These are phyloP conservation scores for Sthenelais limicola DNA, from an alignment of 2,888 invertebrate species.

Conservation along the genomic window DNA sequence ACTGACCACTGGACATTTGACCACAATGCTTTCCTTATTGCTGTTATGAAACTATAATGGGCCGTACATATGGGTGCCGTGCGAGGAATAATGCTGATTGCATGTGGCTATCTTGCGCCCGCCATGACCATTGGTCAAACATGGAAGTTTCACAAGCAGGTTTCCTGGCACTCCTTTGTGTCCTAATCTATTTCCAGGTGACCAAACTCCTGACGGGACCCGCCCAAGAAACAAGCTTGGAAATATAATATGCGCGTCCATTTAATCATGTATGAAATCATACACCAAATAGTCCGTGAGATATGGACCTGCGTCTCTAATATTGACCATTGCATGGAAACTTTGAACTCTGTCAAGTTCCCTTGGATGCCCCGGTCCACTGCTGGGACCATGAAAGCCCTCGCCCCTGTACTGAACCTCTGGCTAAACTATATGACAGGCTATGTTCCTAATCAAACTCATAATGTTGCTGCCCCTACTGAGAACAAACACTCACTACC, in stretches of 20 bases:
- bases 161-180: too few relatives aligned
- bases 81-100: background rate
- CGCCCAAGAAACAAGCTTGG: constrained; percentile 11
- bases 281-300: background rate
- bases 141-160: too few relatives aligned
- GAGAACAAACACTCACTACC: too few relatives aligned
- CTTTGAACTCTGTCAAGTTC: constrained; percentile 12
- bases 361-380: too few relatives aligned
- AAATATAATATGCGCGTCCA: constrained; percentile 16
- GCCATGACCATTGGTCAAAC: background rate
- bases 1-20: constrained; percentile 12
- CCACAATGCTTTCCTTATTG: constrained; percentile 1
- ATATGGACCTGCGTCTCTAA: constrained; percentile 11
- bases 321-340: constrained; percentile 28
- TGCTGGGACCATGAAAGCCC: too few relatives aligned
- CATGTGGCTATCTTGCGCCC: background rate
- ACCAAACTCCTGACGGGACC: background rate
- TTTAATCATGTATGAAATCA: constrained; percentile 19
- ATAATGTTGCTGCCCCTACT: too few relatives aligned
- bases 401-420: too few relatives aligned
- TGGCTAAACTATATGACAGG: too few relatives aligned
- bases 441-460: too few relatives aligned
- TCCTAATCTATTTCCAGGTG: background rate
- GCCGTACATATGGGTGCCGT: constrained; percentile 7
- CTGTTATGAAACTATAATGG: background rate